phyloP scores from a whole-genome alignment of 2,888 invertebrate species.

The Nymphalis c-album region DNA sequence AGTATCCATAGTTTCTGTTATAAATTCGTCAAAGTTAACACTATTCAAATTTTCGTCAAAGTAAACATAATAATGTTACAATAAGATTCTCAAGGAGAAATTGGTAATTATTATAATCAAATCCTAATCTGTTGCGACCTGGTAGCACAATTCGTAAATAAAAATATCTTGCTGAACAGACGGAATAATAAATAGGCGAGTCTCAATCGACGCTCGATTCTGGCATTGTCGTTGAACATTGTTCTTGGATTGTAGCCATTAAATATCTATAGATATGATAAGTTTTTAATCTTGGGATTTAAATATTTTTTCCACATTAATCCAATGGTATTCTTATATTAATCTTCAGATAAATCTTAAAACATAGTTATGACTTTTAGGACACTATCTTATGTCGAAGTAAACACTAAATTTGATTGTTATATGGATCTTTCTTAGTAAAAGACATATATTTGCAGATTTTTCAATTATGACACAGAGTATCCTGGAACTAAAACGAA shows the following conservation, averaged over 20 bases:
- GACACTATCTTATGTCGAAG: too few relatives aligned
- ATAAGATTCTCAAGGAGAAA: neutral
- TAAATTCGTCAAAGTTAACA: too few relatives aligned
- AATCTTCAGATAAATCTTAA: neutral
- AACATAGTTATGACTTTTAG: too few relatives aligned
- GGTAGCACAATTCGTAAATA: constrained; percentile 26
- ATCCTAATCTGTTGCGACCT: constrained; percentile 11
- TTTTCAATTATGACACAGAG: too few relatives aligned
- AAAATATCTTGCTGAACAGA: constrained; percentile 27
- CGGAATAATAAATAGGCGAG: constrained; percentile 30
- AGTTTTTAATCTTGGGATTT: neutral
- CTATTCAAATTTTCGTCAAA: too few relatives aligned
- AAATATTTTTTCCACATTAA: too few relatives aligned
- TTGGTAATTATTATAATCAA: neutral
- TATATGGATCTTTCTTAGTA: too few relatives aligned
- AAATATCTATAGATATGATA: constrained; percentile 18
- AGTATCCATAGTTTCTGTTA: too few relatives aligned
- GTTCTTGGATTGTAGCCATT: constrained; percentile 33
- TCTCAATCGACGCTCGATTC: constrained; percentile 30
- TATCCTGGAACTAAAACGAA: neutral
- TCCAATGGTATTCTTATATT: too few relatives aligned
- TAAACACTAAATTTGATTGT: too few relatives aligned
- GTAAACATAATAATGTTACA: too few relatives aligned
- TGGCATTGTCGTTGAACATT: constrained; percentile 31
- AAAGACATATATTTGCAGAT: too few relatives aligned